A percentile compares a stretch with the other conserved stretches of the same genome.
Conservation (phyloP, 2,113 vertebrate species). For the Xenopus borealis region DNA sequence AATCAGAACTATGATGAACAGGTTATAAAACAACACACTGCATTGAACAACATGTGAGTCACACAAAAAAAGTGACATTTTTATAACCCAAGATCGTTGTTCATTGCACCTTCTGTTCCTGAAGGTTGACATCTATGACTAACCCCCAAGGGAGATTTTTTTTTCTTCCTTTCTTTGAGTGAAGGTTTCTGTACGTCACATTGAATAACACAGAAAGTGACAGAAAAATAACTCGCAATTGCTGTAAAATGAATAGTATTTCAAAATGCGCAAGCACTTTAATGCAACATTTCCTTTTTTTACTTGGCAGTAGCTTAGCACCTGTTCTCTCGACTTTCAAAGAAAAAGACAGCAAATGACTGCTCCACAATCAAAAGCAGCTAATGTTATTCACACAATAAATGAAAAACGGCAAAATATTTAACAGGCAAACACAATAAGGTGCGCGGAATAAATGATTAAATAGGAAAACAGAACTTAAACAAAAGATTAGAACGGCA, state of each 20-base stretch:
- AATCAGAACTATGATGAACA: conserved; percentile 9
- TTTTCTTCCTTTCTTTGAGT: conserved; percentile 56
- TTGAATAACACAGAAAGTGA: conserved; percentile 74
- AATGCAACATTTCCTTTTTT: conserved; percentile 71
- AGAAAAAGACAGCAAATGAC: conserved; percentile 63
- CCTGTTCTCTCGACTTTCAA: conserved; percentile 62
- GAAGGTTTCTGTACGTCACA: conserved; percentile 63
- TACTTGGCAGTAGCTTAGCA: conserved; percentile 69
- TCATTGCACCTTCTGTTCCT: conserved; percentile 49
- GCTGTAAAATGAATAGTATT: conserved; percentile 72
- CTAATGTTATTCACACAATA: conserved; percentile 52
- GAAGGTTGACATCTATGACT: conserved; percentile 56
- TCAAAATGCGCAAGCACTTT: conserved; percentile 70
- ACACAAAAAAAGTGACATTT: conserved; percentile 56
- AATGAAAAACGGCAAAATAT: conserved; percentile 52
- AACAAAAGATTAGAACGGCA: conserved; percentile 12
- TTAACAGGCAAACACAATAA: conserved; percentile 40
- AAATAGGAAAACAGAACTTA: background rate
- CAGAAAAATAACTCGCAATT: conserved; percentile 82
- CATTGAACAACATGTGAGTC: conserved; percentile 54
- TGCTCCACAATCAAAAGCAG: conserved; percentile 57
- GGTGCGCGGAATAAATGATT: background rate
- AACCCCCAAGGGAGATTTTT: conserved; percentile 58
- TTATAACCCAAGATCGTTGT: conserved; percentile 57
- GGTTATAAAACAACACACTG: conserved; percentile 21